Evolutionary conservation across 2,113 vertebrate genomes (phyloP).

Genomic region (Takifugu bimaculatus): DNA sequence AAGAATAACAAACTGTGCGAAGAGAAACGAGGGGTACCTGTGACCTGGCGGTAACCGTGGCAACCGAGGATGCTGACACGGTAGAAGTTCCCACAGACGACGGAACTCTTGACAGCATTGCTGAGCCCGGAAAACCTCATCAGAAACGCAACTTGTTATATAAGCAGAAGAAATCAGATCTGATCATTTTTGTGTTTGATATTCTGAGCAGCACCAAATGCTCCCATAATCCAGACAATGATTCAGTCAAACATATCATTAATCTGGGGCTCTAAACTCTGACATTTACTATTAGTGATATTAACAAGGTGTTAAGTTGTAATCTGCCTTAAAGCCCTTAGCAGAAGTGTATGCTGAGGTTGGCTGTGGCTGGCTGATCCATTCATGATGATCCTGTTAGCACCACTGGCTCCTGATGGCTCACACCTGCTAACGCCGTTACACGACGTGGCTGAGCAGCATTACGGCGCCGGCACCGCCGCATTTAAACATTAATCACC

Average conservation of each 20-base stretch:
- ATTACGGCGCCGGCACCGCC: slow-evolving; percentile 28
- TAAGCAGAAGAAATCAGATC: background rate
- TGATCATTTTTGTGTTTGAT: slow-evolving; percentile 3
- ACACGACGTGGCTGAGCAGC: slow-evolving; percentile 34
- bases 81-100: background rate
- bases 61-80: background rate
- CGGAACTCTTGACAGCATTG: background rate
- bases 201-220: background rate
- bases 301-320: slow-evolving; percentile 73
- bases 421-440: slow-evolving; percentile 50
- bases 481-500: slow-evolving; percentile 16
- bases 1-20: slow-evolving; percentile 77
- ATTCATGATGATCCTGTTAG: slow-evolving; percentile 73
- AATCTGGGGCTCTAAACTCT: slow-evolving; percentile 63
- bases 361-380: slow-evolving; percentile 68
- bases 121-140: background rate
- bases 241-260: slow-evolving; percentile 56
- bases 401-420: slow-evolving; percentile 53
- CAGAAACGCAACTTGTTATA: slow-evolving; percentile 1
- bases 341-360: slow-evolving; percentile 63
- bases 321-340: slow-evolving; percentile 65
- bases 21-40: slow-evolving; percentile 37
- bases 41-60: slow-evolving; percentile 16
- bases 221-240: slow-evolving; percentile 53
- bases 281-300: slow-evolving; percentile 70